These are phyloP conservation scores for Panulirus ornatus DNA, from an alignment of 1,140 invertebrate genomes.

Conservation along the genomic window DNA sequence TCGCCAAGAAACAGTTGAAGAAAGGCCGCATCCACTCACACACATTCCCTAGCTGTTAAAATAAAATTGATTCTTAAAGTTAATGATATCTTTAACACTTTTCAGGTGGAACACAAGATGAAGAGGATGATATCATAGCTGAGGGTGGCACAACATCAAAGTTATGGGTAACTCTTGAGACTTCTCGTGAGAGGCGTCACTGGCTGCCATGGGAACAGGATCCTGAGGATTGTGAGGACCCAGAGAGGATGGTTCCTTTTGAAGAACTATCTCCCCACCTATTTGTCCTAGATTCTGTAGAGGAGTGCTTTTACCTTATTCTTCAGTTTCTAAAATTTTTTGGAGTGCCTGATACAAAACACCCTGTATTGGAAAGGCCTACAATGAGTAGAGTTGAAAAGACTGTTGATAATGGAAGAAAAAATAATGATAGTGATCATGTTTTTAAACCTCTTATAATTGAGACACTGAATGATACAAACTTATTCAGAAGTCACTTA, in stretches of 20 bases:
- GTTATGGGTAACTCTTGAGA: constrained; percentile 79
- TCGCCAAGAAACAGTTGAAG: no score
- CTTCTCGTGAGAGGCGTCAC: constrained; percentile 77
- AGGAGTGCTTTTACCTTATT: constrained; percentile 77
- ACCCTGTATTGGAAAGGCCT: not conserved
- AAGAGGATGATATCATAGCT: constrained; percentile 76
- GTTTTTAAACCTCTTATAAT: constrained; percentile 60
- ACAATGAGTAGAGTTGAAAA: not conserved
- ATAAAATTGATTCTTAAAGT: not conserved
- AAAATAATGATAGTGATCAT: constrained; percentile 18
- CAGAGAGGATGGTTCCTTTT: constrained; percentile 79
- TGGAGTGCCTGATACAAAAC: constrained; percentile 37
- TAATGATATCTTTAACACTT: not conserved
- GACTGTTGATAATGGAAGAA: not conserved
- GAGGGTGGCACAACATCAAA: constrained; percentile 74
- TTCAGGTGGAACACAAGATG: constrained; percentile 61
- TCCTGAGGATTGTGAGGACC: constrained; percentile 79
- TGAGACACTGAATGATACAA: constrained; percentile 65
- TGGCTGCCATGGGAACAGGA: constrained; percentile 80
- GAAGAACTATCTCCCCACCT: constrained; percentile 79
- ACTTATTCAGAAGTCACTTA: constrained; percentile 39
- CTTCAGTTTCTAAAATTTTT: constrained; percentile 78
- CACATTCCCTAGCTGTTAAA: no score
- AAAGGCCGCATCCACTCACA: no score
- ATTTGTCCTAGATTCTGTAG: constrained; percentile 76